These are phyloP conservation scores for Epistrophella euchroma DNA, from an alignment of 2,888 invertebrate species.

Conservation along the genomic window DNA sequence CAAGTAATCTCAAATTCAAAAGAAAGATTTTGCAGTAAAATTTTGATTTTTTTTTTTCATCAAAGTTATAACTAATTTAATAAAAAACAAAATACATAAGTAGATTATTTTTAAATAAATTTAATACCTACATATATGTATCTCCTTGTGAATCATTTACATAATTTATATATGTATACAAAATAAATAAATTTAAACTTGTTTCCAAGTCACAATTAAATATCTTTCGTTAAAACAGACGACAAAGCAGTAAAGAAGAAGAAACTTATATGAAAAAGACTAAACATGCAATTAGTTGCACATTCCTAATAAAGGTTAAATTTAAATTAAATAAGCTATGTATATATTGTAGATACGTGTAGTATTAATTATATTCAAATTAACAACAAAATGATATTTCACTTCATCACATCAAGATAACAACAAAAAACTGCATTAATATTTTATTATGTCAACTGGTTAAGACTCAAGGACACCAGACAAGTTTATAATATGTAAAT, in stretches of 20 bases:
- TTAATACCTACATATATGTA: neutral
- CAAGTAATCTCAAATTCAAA: no score
- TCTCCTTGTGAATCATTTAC: constrained; percentile 36
- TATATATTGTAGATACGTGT: neutral
- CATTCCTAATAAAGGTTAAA: constrained; percentile 61
- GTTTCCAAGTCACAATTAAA: constrained; percentile 24
- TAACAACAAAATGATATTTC: constrained; percentile 25
- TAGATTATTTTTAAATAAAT: neutral
- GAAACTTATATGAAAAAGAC: constrained; percentile 5
- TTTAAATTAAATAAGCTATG: constrained; percentile 47
- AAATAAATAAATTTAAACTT: constrained; percentile 37
- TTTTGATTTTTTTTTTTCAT: no score
- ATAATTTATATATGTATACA: constrained; percentile 35
- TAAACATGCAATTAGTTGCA: constrained; percentile 59
- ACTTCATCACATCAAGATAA: constrained; percentile 31
- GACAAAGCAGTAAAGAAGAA: constrained; percentile 32
- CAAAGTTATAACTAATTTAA: no score
- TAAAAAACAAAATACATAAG: no score
- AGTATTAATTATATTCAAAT: constrained; percentile 19
- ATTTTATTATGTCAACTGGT: constrained; percentile 57
- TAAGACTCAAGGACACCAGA: constrained; percentile 60
- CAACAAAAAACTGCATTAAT: constrained; percentile 33
- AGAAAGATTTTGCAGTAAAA: no score
- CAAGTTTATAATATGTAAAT: constrained; percentile 67
- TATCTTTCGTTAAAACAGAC: constrained; percentile 3